Conservation (phyloP, 1,140 invertebrate genomes). For the Schlechtendalia chinensis region DNA sequence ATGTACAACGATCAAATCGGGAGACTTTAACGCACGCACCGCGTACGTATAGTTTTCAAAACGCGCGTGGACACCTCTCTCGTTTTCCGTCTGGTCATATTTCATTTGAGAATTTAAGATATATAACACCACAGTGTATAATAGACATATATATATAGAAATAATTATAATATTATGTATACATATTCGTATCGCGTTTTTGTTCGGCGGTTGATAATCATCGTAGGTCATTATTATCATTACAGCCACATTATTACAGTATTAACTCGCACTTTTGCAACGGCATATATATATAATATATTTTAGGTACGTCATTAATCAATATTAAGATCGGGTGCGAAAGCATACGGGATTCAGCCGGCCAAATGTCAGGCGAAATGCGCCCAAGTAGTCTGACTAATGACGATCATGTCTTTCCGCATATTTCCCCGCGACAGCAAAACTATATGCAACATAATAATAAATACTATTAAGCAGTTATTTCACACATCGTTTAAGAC, state of each 20-base stretch:
- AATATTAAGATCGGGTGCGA: no score
- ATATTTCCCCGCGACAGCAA: background rate
- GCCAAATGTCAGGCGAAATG: background rate
- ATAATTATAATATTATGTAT: no score
- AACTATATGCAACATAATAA: background rate
- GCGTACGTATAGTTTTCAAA: background rate
- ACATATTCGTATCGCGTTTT: no score
- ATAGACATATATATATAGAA: no score
- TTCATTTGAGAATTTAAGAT: background rate
- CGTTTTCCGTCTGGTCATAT: background rate
- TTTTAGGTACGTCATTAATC: no score
- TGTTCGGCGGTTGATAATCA: no score
- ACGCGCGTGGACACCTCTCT: background rate
- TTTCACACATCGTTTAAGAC: background rate
- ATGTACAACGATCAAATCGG: background rate
- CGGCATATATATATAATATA: background rate
- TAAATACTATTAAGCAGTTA: background rate
- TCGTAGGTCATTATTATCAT: no score
- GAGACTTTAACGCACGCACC: constrained; percentile 7
- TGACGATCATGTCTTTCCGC: background rate
- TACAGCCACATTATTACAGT: no score
- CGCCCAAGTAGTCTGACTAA: no score
- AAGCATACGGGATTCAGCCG: no score
- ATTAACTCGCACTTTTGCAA: no score
- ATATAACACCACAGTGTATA: no score